These are phyloP conservation scores for human DNA, from an alignment of 2,113 vertebrate genomes.

Conservation along the genomic window GRCh38 chrX:42991001-42991500, in stretches of 20 bases:
- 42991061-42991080: slow-evolving; percentile 11
- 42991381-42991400: neutral
- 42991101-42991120: neutral
- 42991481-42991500: neutral
- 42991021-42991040: slow-evolving; percentile 1
- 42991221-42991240: neutral
- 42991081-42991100: neutral
- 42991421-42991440: neutral
- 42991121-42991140: neutral
- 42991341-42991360: neutral
- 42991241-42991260: neutral
- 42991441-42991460: neutral
- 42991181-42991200: neutral
- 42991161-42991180: neutral
- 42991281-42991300: neutral
- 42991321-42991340: neutral
- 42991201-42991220: neutral
- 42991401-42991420: neutral
- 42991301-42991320: neutral
- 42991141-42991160: neutral
- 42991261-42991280: neutral
- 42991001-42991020: neutral
- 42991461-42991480: neutral
- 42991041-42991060: neutral
- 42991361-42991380: neutral